These are phyloP conservation scores for Clivina fossor DNA, from an alignment of 2,888 invertebrate genomes.

Conservation along the genomic window DNA sequence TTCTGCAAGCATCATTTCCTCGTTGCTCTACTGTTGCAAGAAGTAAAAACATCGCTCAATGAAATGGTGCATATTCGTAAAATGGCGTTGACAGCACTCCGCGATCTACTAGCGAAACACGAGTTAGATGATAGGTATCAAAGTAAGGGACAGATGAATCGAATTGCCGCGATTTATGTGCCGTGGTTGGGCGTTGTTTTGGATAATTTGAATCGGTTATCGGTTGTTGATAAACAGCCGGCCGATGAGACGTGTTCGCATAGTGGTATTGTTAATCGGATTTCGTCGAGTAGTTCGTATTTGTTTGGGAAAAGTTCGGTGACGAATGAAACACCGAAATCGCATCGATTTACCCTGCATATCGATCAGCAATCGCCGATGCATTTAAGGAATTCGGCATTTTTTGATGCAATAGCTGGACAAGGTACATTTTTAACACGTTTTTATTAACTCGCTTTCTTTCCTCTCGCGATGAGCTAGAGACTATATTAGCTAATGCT, in stretches of 20 bases:
- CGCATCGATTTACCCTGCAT: slow-evolving; percentile 69
- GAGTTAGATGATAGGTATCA: slow-evolving; percentile 87
- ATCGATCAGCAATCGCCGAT: slow-evolving; percentile 75
- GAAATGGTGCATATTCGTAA: slow-evolving; percentile 83
- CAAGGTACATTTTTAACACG: slow-evolving; percentile 57
- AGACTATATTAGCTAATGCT: too few relatives aligned
- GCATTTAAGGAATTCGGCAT: slow-evolving; percentile 74
- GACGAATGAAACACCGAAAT: slow-evolving; percentile 58
- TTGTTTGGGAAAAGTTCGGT: slow-evolving; percentile 58
- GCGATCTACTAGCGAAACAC: slow-evolving; percentile 91
- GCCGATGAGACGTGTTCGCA: slow-evolving; percentile 49
- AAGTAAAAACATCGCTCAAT: slow-evolving; percentile 82
- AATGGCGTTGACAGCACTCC: slow-evolving; percentile 74
- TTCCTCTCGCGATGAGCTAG: too few relatives aligned
- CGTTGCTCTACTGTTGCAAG: slow-evolving; percentile 83
- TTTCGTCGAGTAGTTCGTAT: slow-evolving; percentile 63
- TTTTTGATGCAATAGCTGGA: slow-evolving; percentile 72
- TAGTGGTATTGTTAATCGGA: slow-evolving; percentile 55
- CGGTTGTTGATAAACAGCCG: slow-evolving; percentile 53
- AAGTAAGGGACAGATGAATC: slow-evolving; percentile 74
- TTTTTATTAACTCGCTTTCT: too few relatives aligned
- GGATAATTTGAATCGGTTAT: slow-evolving; percentile 81
- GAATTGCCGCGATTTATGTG: slow-evolving; percentile 87
- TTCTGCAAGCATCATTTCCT: slow-evolving; percentile 92
- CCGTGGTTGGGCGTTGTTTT: slow-evolving; percentile 87